Evolutionary conservation across 2,888 invertebrate species (phyloP), one percentile per base, ranked within the genome.

Genomic region (Drosophila vallismaia): DNA sequence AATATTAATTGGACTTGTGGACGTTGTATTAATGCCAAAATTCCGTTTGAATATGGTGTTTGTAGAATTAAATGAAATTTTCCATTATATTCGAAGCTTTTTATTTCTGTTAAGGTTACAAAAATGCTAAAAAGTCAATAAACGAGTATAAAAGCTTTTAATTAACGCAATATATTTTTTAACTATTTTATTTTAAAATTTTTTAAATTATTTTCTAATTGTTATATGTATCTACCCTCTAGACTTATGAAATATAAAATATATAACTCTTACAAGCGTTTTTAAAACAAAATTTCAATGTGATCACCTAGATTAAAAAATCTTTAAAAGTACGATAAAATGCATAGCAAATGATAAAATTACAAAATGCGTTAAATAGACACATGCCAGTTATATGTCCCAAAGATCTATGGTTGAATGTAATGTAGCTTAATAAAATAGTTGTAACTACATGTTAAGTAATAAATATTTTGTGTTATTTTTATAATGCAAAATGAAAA

Each of bases 201-300:
- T 49, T 63, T 49, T 40, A 55, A 73, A 46, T 52, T 62, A 36
- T 36, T 36, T 36, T 6, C n/a, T n/a, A 73, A 72, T 81, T 87
- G 79, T 77, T 78, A 85, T 75, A 81, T 71, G 67, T 77, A n/a
- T n/a, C 5, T 36, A 28, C 28, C 6, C 4, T 74, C 57, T 78
- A 85, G 66, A 44, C 40, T 73, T 69, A 77, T 77, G 79, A 84
- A 48, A 73, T 63, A 67, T 48, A 77, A 71, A 69, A 70, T 59
- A 79, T 69, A 55, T 71, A 76, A 77, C 64, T 74, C 67, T 59
- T 71, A 74, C 76, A 49, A 72, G 54, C 75, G 88, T 82, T 82
- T 82, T 77, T 82, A 88, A 85, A 87, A 88, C 89, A 85, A 88
- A 76, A 88, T 88, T 84, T 84, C 71, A 84, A 83, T 84, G 83